Percentiles rank a stretch among this genome's conserved stretches.
Conservation (phyloP, 2,888 invertebrate species). For the Cantharis rustica region DNA sequence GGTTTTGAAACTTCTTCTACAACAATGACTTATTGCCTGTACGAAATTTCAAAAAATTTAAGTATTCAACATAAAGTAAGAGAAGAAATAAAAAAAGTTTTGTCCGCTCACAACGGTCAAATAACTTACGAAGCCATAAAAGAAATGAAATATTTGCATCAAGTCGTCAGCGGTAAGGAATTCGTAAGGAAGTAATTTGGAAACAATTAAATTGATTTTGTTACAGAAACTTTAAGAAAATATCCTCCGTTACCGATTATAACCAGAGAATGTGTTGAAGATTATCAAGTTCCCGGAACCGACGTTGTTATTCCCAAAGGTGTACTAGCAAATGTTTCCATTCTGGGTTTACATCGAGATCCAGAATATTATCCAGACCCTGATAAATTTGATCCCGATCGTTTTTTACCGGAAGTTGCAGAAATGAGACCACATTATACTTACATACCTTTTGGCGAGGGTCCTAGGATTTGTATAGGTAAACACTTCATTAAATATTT, state of each 20-base stretch:
- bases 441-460: conserved; percentile 65
- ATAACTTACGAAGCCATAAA: conserved; percentile 57
- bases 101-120: conserved; percentile 38
- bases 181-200: background rate
- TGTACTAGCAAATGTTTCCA: conserved; percentile 36
- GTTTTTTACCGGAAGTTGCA: conserved; percentile 15
- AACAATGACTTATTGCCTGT: conserved; percentile 56
- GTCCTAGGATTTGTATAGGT: conserved; percentile 62
- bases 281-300: conserved; percentile 33
- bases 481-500: background rate
- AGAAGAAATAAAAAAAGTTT: conserved; percentile 52
- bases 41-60: conserved; percentile 57
- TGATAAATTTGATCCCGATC: conserved; percentile 20
- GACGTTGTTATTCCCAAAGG: conserved; percentile 40
- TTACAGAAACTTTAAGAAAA: conserved; percentile 48
- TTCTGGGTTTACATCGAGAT: conserved; percentile 51
- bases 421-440: conserved; percentile 46
- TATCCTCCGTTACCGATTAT: conserved; percentile 44
- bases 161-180: conserved; percentile 51
- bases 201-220: background rate
- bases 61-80: conserved; percentile 55
- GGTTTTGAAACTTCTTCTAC: conserved; percentile 53
- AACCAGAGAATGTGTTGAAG: conserved; percentile 32
- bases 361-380: conserved; percentile 30
- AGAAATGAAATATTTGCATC: conserved; percentile 58